Evolutionary conservation across 2,113 vertebrate genomes (phyloP), one percentile per base, ranked within the genome.

Genomic region (Tachysurus vachellii): DNA sequence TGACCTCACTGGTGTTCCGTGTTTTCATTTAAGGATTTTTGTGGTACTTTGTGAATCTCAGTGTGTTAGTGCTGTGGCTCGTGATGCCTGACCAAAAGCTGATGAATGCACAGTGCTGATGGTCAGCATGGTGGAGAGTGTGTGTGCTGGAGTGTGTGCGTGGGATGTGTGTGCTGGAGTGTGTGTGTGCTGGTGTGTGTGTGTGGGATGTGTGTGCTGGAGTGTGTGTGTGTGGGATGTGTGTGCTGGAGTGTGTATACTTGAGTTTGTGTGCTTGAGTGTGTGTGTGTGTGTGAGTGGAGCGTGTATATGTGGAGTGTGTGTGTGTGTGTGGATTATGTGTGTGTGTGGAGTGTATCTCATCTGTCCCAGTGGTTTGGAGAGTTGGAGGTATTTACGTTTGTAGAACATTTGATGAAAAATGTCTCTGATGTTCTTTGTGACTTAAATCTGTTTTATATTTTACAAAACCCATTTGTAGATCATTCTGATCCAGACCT

Each of bases 401-500:
- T 28, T 54, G 50, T 79, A 28, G 10, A 57, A 23, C 79, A 59
- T 59, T 21, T 59, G 54, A 59, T 42, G 17, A 59, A 80, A 59
- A 13, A 13, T 59, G 54, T 59, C 79, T 80, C 23, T 28, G 47
- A 79, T 9, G 16, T 75, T 26, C 23, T 50, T 75, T 23, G 7
- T 3, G 23, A 54, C 17, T 79, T 54, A 8, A 80, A 80, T 80
- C 79, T 80, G 79, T 11, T 80, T 80, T 42, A 59, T 59, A 80
- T 80, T 80, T 77, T 53, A 77, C n/a, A n/a, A 42, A 80, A 80
- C 28, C 0, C 1, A 23, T 42, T 59, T 59, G 17, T 80, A 28
- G 10, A 80, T 57, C 31, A 80, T 57, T 2, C 16, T 57, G 8
- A 56, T 80, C 14, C 77, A 19, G 47, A 44, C 11, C n/a, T 77